A percentile compares a stretch with the other conserved stretches of the same genome.
Evolutionary conservation across 2,113 vertebrate genomes (phyloP).

Genomic region (Dermatemys mawii): DNA sequence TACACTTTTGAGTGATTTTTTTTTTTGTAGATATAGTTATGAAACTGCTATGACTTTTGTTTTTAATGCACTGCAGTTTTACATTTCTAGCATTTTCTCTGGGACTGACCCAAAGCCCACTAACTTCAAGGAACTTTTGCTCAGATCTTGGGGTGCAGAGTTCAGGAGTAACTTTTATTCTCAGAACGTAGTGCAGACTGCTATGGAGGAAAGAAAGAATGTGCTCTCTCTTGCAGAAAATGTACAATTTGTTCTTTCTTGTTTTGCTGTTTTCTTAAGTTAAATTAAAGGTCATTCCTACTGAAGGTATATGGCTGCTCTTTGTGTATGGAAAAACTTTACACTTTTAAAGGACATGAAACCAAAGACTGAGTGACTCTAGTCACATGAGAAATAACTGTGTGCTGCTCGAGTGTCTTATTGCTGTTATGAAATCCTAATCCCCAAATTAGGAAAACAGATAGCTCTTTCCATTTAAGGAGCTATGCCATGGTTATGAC

Average conservation of each 20-base stretch:
- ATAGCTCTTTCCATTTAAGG: slow-evolving; percentile 72
- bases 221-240: slow-evolving; percentile 46
- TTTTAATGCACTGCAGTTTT: slow-evolving; percentile 53
- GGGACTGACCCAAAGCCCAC: slow-evolving; percentile 57
- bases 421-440: slow-evolving; percentile 68
- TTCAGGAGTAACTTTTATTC: slow-evolving; percentile 50
- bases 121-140: slow-evolving; percentile 51
- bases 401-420: slow-evolving; percentile 59
- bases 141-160: slow-evolving; percentile 32
- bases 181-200: slow-evolving; percentile 38
- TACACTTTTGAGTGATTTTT: slow-evolving; percentile 64
- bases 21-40: slow-evolving; percentile 31
- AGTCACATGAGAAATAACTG: slow-evolving; percentile 72
- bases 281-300: slow-evolving; percentile 63
- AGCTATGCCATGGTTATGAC: slow-evolving; percentile 73
- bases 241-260: slow-evolving; percentile 52
- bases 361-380: slow-evolving; percentile 66
- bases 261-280: slow-evolving; percentile 39
- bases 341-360: slow-evolving; percentile 59
- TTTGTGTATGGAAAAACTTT: slow-evolving; percentile 50
- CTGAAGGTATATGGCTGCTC: slow-evolving; percentile 47
- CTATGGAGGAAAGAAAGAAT: slow-evolving; percentile 53
- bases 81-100: slow-evolving; percentile 65
- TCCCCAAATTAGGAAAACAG: slow-evolving; percentile 78
- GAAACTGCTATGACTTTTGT: slow-evolving; percentile 40